Evolutionary conservation across 1,140 invertebrate species (phyloP).

Genomic region (Plodia interpunctella): DNA sequence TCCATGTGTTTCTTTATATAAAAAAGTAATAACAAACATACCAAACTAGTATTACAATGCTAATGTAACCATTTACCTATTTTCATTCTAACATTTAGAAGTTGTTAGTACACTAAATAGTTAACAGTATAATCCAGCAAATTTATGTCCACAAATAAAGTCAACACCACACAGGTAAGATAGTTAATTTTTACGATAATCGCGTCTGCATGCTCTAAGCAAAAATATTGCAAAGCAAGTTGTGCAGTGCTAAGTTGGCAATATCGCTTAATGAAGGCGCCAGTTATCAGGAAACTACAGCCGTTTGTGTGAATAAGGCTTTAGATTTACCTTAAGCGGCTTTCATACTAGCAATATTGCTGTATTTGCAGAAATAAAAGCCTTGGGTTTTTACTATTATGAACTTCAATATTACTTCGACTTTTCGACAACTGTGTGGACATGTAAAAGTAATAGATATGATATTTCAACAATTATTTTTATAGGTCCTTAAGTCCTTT

Average conservation of each 20-base stretch:
- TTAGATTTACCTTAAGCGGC: background rate
- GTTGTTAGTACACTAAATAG: background rate
- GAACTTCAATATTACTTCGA: no score
- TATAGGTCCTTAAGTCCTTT: no score
- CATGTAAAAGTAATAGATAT: no score
- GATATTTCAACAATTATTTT: no score
- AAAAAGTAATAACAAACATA: no score
- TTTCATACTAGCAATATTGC: background rate
- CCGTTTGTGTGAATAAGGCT: slow-evolving; percentile 6
- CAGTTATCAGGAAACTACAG: slow-evolving; percentile 15
- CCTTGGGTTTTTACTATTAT: no score
- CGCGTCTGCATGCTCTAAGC: slow-evolving; percentile 42
- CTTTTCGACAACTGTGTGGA: no score
- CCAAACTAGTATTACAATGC: no score
- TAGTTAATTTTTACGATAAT: slow-evolving; percentile 66
- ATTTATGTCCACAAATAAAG: slow-evolving; percentile 27
- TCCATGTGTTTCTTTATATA: no score
- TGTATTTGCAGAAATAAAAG: background rate
- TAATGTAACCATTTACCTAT: no score
- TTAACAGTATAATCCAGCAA: background rate
- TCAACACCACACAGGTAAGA: slow-evolving; percentile 35
- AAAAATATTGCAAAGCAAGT: slow-evolving; percentile 40
- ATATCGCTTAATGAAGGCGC: slow-evolving; percentile 43
- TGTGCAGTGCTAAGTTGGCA: slow-evolving; percentile 40
- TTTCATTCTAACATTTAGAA: no score